phyloP scores from a whole-genome alignment of 2,113 vertebrate genomes.

The Centropus bengalensis region DNA sequence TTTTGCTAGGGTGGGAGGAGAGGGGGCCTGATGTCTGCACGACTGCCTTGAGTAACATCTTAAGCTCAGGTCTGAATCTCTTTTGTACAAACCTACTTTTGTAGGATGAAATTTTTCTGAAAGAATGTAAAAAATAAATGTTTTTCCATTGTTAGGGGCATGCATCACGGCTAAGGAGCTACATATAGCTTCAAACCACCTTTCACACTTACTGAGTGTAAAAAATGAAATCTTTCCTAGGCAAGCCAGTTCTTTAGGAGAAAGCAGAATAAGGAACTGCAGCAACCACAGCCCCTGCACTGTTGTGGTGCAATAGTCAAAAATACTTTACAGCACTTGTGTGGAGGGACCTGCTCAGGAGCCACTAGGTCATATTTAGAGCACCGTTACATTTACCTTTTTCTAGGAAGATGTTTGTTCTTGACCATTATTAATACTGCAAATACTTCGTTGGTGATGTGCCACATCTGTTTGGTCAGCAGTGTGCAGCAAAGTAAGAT shows the following conservation, averaged over 20 bases:
- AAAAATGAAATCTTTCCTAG: neutral
- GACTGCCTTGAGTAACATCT: neutral
- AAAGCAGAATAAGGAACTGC: neutral
- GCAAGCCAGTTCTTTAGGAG: neutral
- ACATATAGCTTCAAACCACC: neutral
- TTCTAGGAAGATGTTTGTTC: neutral
- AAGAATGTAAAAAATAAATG: neutral
- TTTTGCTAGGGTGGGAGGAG: neutral
- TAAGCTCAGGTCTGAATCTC: neutral
- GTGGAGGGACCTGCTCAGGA: neutral
- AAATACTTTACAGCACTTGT: neutral
- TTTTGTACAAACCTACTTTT: slow-evolving; percentile 10
- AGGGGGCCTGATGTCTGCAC: neutral
- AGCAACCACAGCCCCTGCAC: fast-evolving
- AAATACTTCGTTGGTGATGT: neutral
- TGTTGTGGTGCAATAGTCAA: neutral
- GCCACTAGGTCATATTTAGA: neutral
- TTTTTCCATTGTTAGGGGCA: neutral
- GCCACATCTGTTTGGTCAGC: neutral
- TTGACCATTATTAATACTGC: neutral
- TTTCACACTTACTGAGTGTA: neutral
- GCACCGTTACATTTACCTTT: neutral
- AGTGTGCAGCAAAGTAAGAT: neutral
- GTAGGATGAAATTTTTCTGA: neutral
- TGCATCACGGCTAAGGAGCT: neutral